Conservation (phyloP, 2,888 invertebrate species). For the Athripsodes cinereus region DNA sequence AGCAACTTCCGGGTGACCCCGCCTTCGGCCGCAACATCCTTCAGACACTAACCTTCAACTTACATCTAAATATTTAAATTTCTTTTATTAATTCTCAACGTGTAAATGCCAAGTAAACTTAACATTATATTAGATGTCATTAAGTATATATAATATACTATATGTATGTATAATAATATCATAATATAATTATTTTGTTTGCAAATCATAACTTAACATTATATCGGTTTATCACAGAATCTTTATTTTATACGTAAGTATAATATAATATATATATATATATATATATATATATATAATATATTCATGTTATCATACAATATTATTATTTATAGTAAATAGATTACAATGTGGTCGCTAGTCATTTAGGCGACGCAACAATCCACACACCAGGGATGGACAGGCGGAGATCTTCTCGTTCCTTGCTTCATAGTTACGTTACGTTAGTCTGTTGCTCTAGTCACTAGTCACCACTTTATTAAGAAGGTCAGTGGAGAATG, state of each 20-base stretch:
- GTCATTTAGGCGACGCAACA: too few relatives aligned
- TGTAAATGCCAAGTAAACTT: not conserved
- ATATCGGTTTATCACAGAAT: constrained; percentile 66
- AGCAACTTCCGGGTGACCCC: constrained; percentile 15
- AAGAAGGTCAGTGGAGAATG: too few relatives aligned
- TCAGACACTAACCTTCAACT: constrained; percentile 23
- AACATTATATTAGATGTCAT: not conserved
- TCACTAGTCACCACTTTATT: too few relatives aligned
- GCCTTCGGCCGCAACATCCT: constrained; percentile 1
- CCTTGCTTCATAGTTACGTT: too few relatives aligned
- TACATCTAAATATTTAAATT: constrained; percentile 6
- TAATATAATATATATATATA: too few relatives aligned
- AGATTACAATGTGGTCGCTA: too few relatives aligned
- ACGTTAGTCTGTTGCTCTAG: too few relatives aligned
- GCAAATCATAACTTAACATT: constrained; percentile 61
- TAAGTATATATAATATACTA: not conserved
- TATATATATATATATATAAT: too few relatives aligned
- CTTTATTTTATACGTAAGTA: constrained; percentile 32
- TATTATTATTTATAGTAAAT: too few relatives aligned
- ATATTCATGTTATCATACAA: too few relatives aligned
- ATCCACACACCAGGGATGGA: too few relatives aligned
- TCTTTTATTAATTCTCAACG: not conserved
- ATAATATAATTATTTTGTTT: constrained; percentile 29
- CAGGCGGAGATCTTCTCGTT: too few relatives aligned
- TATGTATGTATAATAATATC: not conserved